Conservation (phyloP, 2,888 invertebrate genomes). For the Erannis defoliaria region DNA sequence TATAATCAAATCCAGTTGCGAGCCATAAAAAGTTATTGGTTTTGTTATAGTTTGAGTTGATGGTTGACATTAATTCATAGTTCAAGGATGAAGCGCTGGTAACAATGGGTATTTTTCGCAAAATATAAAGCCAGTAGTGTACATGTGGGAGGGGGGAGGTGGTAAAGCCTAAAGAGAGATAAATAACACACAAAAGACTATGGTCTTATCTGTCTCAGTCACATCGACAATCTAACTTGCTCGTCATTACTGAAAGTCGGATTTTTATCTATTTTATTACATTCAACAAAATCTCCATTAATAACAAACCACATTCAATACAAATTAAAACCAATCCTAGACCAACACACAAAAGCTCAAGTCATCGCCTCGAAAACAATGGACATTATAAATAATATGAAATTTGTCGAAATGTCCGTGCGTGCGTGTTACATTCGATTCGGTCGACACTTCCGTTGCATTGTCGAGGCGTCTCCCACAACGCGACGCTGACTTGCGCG, state of each 20-base stretch:
- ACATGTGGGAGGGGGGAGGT: too few relatives aligned
- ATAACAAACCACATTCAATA: neutral
- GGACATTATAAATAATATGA: constrained; percentile 69
- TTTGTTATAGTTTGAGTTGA: constrained; percentile 15
- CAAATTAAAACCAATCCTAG: constrained; percentile 21
- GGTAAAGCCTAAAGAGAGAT: too few relatives aligned
- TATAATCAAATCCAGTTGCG: constrained; percentile 53
- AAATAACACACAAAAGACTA: too few relatives aligned
- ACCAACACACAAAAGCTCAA: constrained; percentile 35
- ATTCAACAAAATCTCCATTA: too few relatives aligned
- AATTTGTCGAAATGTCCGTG: constrained; percentile 72
- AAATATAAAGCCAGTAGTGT: neutral
- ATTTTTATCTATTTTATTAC: too few relatives aligned
- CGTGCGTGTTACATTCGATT: constrained; percentile 73
- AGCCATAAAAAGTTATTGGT: constrained; percentile 42
- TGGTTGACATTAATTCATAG: constrained; percentile 2
- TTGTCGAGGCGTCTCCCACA: constrained; percentile 75
- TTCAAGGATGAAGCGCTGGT: neutral
- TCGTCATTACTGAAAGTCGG: too few relatives aligned
- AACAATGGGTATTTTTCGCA: neutral
- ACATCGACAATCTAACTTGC: too few relatives aligned
- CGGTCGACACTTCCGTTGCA: constrained; percentile 83
- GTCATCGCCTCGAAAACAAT: constrained; percentile 47
- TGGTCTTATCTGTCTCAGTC: too few relatives aligned
- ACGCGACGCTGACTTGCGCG: constrained; percentile 64